These are phyloP conservation scores for Alexandromys fortis DNA, from an alignment of 2,113 vertebrate genomes.

Conservation along the genomic window DNA sequence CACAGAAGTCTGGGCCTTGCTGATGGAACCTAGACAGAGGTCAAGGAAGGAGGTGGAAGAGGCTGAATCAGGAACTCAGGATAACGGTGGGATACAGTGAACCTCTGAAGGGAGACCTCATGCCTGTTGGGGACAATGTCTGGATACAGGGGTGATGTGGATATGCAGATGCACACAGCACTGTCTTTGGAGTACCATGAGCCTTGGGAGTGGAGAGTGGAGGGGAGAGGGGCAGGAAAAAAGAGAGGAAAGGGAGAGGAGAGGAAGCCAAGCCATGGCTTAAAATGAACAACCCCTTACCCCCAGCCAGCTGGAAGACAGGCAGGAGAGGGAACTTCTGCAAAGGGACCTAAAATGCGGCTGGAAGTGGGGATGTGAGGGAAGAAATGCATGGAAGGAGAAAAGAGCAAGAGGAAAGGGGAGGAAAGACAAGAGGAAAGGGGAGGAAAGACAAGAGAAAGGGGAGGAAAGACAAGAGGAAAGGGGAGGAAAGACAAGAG, in stretches of 20 bases:
- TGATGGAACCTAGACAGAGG: not conserved
- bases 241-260: not conserved
- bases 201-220: not conserved
- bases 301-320: not conserved
- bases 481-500: not conserved
- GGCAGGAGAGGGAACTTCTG: not conserved
- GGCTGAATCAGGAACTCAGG: no score
- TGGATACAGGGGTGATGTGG: not conserved
- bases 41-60: not conserved
- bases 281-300: not conserved
- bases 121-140: not conserved
- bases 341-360: not conserved
- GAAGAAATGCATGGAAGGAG: fast-evolving
- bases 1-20: not conserved
- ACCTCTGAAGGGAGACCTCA: not conserved
- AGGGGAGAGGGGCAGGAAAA: not conserved
- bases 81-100: not conserved
- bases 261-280: not conserved
- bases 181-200: not conserved
- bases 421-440: no score
- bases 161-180: not conserved
- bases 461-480: fast-evolving
- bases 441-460: no score
- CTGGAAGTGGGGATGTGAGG: not conserved
- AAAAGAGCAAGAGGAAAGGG: not conserved